Conservation (phyloP, 1,140 invertebrate genomes). For the Laodelphax striatellus region DNA sequence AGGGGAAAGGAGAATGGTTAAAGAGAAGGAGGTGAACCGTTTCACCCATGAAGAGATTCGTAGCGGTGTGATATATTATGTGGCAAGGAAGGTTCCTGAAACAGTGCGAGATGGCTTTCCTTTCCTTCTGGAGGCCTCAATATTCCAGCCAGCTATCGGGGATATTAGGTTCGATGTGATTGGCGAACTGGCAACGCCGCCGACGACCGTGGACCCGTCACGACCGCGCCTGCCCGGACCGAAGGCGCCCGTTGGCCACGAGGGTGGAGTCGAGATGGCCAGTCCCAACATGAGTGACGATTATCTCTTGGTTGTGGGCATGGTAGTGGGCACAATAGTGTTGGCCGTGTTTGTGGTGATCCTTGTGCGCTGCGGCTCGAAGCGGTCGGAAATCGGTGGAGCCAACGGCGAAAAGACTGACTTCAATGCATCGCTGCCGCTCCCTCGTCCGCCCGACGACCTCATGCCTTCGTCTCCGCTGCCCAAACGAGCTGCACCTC, state of each 20-base stretch:
- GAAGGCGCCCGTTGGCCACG: constrained; percentile 55
- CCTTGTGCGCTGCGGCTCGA: constrained; percentile 28
- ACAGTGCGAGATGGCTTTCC: constrained; percentile 53
- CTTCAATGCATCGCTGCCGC: constrained; percentile 39
- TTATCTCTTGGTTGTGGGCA: constrained; percentile 52
- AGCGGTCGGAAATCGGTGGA: constrained; percentile 20
- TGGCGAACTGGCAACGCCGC: constrained; percentile 40
- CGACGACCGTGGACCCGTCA: constrained; percentile 29
- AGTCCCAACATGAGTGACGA: constrained; percentile 53
- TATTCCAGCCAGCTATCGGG: constrained; percentile 71
- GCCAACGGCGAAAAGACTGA: constrained; percentile 23
- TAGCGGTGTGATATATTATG: constrained; percentile 67
- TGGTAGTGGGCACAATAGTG: constrained; percentile 52
- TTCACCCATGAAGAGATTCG: constrained; percentile 82
- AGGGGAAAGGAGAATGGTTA: constrained; percentile 48
- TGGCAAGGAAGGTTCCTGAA: constrained; percentile 48
- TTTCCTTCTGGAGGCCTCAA: constrained; percentile 56
- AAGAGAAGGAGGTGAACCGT: constrained; percentile 53
- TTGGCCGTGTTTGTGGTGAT: constrained; percentile 54
- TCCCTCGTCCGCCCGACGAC: constrained; percentile 58
- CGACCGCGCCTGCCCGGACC: constrained; percentile 36
- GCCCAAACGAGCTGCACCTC: constrained; percentile 41
- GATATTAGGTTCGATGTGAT: constrained; percentile 52
- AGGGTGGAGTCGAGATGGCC: constrained; percentile 41
- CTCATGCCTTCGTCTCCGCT: constrained; percentile 54